Evolutionary conservation across 2,888 invertebrate genomes (phyloP), one percentile per base, ranked within the genome.

Genomic region (Lasioglossum leucozonium): DNA sequence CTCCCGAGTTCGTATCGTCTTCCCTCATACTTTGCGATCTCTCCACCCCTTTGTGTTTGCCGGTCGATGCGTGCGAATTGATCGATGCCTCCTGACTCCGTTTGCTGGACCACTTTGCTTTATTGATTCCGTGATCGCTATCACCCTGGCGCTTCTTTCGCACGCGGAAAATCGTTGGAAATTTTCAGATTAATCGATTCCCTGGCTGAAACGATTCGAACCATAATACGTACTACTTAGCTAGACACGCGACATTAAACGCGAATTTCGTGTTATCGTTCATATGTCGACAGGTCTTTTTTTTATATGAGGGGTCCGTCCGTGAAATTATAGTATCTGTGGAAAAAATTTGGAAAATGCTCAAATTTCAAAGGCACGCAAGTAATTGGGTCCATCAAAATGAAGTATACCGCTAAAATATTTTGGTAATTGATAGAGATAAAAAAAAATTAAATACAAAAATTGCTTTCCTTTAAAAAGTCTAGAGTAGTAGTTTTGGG

Each of bases 1-100:
- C 75, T 74, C 79, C 67, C 51, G 62, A 34, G 44, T 72, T 62
- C 42, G 51, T 71, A 67, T 79, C 87, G 77, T 79, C 81, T 74
- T 71, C 58, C 74, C 74, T 74, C 78, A 13, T 62, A 37, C 69
- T 65, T 72, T 30, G 34, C 79, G 69, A 69, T 73, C 58, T 69
- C n/a, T 58, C 18, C 22, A 34, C 72, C 58, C 75, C 13, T 65
- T 40, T 73, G 42, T 65, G 22, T 37, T 44, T 78, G 42, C 22
- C 77, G 72, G 30, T 40, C 18, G 37, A n/a, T n/a, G 47, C 13
- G 47, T 22, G 37, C 11, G 67, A 55, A 16, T 71, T 16, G 51
- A 69, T 26, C 77, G 69, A 47, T 55, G 40, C 51, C 26, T 26
- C 16, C 67, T 22, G 67, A 40, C 13, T 47, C 47, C 72, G 72